Evolutionary conservation across 1,140 invertebrate species (phyloP), one percentile per base, ranked within the genome.

Genomic region (Halyomorpha halys): DNA sequence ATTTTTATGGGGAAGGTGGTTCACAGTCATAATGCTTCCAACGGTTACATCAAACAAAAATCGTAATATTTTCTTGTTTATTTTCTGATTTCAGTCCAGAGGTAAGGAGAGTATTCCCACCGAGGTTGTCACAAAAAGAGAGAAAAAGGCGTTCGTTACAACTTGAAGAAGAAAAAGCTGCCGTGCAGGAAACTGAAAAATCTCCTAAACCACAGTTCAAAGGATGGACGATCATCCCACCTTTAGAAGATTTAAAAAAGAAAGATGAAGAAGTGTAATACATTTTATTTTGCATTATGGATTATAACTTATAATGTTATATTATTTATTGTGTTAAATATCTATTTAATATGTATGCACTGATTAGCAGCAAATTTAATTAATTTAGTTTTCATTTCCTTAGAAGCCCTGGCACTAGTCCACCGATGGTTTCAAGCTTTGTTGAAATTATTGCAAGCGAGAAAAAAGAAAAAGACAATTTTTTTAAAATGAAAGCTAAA

Each of bases 81-180:
- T n/a, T n/a, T n/a, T n/a, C n/a, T n/a, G n/a, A 27, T 59, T 59
- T 23, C 25, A 59, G 54, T 5, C 54, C 54, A 21, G 23, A 25
- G 16, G 15, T 25, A 14, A 59, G 30, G 16, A 59, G 15, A 59
- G 23, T 34, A 5, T n/a, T 65, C 76, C 49, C 75, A 30, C 56
- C 60, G 13, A 82, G 80, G 71, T 62, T 83, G 21, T 84, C 82
- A 11, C 82, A 84, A 68, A 84, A 83, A 65, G 80, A 83, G 71
- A 72, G 81, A 18, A 83, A 83, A 69, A 79, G 76, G 67, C 68
- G 80, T 34, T 75, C 75, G 1, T 69, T 74, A 63, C 73, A 77
- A 66, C 68, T 64, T n/a, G n/a, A n/a, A 70, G 74, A 39, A 66
- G 51, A 64, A 23, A 51, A 61, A 44, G 74, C 74, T 63, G 16